Evolutionary conservation across 2,113 vertebrate species (phyloP), one percentile per base, ranked within the genome.

Genomic region (Scomber colias): DNA sequence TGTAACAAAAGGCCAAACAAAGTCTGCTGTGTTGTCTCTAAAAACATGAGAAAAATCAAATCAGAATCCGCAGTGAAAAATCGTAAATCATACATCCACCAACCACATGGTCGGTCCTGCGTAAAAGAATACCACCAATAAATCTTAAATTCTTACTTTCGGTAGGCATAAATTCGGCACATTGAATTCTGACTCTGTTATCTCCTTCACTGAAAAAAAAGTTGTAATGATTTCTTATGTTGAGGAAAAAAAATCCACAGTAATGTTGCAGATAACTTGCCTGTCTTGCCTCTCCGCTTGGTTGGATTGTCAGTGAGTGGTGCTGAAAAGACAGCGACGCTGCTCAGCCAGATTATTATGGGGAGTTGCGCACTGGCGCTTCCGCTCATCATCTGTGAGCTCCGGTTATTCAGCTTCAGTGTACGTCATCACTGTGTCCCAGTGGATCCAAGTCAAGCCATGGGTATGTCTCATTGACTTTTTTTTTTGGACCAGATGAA

Each of bases 271-370:
- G 75, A 48, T 64, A 75, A 85, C 21, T 76, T 30, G 59, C 73
- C 19, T 44, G 83, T 71, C 57, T 78, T 48, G 50, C 71, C 87
- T 84, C 89, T 71, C 31, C 77, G 88, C 24, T 71, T 61, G 81
- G 74, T 16, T 72, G 86, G 81, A 56, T 73, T 79, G 84, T 84
- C 86, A 87, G 77, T 79, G 86, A 84, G 87, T 66, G 90, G 84
- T 91, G 91, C 92, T 90, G 93, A 92, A 92, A 64, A 88, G 92
- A 93, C 89, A 91, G 90, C 84, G 73, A 82, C 76, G 77, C 82
- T 83, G 91, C 83, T 86, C 86, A 71, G 31, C 21, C 87, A 69
- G 90, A 92, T 93, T 93, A 91, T 90, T 77, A 89, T 83, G 89
- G 83, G 82, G 89, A 90, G 82, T 74, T 89, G 91, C 92, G 92